Evolutionary conservation across 2,113 vertebrate species (phyloP), one percentile per base, ranked within the genome.

Genomic region (Romanogobio albipinnatus): DNA sequence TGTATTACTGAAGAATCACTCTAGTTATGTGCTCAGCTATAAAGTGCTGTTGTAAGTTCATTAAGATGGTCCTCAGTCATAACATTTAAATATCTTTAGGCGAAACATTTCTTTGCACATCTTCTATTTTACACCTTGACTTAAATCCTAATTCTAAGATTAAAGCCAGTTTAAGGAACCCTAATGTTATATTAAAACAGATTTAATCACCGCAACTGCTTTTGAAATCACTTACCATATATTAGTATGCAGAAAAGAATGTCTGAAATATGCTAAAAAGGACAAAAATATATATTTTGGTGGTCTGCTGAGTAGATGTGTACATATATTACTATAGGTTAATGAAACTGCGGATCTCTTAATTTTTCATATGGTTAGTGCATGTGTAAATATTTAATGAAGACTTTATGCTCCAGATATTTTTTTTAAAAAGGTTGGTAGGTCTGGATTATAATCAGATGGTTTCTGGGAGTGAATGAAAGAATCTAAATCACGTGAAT

Each of bases 381-480:
- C 89, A 90, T 90, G 91, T 93, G 92, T 94, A 93, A 94, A 95
- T 95, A 93, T 95, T 95, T 95, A 89, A 94, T 93, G 90, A 90
- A 86, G 86, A 88, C 91, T 91, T 93, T 93, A 91, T 93, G 93
- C 92, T 91, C 92, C 88, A 93, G 91, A 94, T 94, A 94, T 94
- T 94, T 91, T 90, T 90, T 91, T 93, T 91, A 93, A 93, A 95
- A 94, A 93, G 91, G 93, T 93, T 94, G 93, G 93, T 94, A 93
- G 93, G 89, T 90, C 92, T 91, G 88, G 90, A 91, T 88, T 89
- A 89, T 91, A 92, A 93, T 92, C 85, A 85, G 77, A 58, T 39
- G 85, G 74, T 68, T 79, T 87, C 89, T 89, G 85, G 86, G 88
- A 84, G 83, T 84, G 76, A 43, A n/a, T 66, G 29, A 79, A 81